A percentile compares a stretch with the other conserved stretches of the same genome.
Evolutionary conservation across 1,140 invertebrate genomes (phyloP).

Genomic region (Drosophila kanapiae): DNA sequence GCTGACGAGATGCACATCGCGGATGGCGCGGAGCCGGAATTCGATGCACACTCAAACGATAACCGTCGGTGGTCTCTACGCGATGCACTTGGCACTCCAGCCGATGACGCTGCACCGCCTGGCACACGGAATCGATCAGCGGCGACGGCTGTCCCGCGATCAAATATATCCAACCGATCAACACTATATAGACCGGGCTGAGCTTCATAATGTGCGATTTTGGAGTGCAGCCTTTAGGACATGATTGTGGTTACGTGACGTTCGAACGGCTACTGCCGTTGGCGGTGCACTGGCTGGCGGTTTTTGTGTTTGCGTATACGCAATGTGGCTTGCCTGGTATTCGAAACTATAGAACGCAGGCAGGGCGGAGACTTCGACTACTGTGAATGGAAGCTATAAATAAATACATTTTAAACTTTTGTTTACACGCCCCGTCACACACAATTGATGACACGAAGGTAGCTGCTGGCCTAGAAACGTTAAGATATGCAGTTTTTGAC

Average conservation of each 20-base stretch:
- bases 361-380: not conserved
- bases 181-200: conserved; percentile 1
- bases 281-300: conserved; percentile 1
- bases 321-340: conserved; percentile 24
- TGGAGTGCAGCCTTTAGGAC: conserved; percentile 21
- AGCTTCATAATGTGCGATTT: conserved; percentile 12
- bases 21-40: conserved; percentile 57
- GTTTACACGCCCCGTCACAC: conserved; percentile 24
- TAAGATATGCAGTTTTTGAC: conserved; percentile 12
- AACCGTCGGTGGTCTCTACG: conserved; percentile 86
- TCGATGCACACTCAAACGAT: conserved; percentile 86
- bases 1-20: conserved; percentile 3
- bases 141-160: conserved; percentile 6
- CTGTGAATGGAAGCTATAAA: conserved; percentile 43
- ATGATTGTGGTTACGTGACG: conserved; percentile 40
- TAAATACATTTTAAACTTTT: conserved; percentile 55
- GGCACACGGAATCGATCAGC: conserved; percentile 58
- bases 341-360: conserved; percentile 4
- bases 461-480: conserved; percentile 43
- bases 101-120: conserved; percentile 77
- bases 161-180: conserved; percentile 3
- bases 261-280: conserved; percentile 43
- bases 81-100: conserved; percentile 87
- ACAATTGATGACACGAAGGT: conserved; percentile 31
- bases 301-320: conserved; percentile 62